Evolutionary conservation across 2,888 invertebrate species (phyloP).

Genomic region (Rapana venosa): DNA sequence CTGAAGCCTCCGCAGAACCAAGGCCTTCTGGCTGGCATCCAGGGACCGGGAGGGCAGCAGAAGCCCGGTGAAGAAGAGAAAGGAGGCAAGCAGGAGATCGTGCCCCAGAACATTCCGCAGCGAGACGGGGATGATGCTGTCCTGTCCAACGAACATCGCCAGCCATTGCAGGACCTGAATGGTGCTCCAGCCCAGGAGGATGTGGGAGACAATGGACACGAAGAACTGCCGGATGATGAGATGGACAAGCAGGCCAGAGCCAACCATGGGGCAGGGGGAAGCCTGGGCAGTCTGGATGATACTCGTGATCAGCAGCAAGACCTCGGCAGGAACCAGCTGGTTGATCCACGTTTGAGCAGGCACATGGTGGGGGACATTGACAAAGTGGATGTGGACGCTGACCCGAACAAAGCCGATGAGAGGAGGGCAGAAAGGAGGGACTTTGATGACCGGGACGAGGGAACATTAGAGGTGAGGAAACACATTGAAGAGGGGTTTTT

Average conservation of each 20-base stretch:
- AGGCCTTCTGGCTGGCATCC: not conserved
- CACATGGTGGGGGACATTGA: not conserved
- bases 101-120: slow-evolving; percentile 32
- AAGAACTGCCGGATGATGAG: slow-evolving; percentile 32
- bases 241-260: slow-evolving; percentile 43
- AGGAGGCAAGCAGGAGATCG: slow-evolving; percentile 24
- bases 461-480: not conserved
- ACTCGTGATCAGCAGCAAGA: slow-evolving; percentile 29
- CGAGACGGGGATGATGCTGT: not conserved
- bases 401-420: not conserved
- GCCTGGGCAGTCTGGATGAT: not conserved
- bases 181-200: slow-evolving; percentile 9
- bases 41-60: not conserved
- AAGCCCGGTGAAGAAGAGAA: not conserved
- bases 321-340: not conserved
- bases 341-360: not conserved
- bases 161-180: slow-evolving; percentile 11
- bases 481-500: no score
- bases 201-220: not conserved
- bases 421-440: not conserved
- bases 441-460: not conserved
- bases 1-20: not conserved
- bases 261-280: not conserved
- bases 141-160: not conserved
- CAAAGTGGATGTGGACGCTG: not conserved